A percentile compares a stretch with the other conserved stretches of the same genome.
phyloP scores from a whole-genome alignment of 1,140 invertebrate species.

The Campoletis sonorensis region DNA sequence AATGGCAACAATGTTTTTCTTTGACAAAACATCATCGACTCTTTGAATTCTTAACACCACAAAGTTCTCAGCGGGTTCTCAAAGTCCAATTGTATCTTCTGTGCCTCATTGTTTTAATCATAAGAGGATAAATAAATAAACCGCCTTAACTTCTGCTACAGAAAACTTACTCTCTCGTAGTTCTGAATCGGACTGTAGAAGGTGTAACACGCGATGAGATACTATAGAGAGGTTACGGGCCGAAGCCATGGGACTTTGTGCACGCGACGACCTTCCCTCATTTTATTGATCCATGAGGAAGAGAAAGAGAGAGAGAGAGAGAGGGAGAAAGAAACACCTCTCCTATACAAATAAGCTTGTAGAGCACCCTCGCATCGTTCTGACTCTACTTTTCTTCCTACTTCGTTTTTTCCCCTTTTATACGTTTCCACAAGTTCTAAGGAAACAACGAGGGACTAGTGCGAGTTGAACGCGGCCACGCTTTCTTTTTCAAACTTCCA shows the following conservation, averaged over 20 bases:
- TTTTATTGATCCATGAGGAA: conserved; percentile 71
- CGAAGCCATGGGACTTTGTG: conserved; percentile 64
- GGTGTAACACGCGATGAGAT: conserved; percentile 43
- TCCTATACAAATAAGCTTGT: conserved; percentile 71
- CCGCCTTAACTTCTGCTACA: neutral
- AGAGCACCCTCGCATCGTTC: conserved; percentile 58
- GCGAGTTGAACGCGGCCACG: neutral
- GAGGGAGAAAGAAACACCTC: too few species aligned
- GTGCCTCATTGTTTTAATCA: too few species aligned
- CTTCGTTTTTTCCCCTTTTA: conserved; percentile 15
- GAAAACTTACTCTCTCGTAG: neutral
- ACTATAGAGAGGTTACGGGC: conserved; percentile 44
- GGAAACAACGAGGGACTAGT: neutral
- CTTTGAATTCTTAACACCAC: neutral
- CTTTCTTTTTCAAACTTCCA: neutral
- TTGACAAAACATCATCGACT: too few species aligned
- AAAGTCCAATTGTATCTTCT: too few species aligned
- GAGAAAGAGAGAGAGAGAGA: conserved; percentile 9
- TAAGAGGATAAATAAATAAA: neutral
- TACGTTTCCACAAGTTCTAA: conserved; percentile 28
- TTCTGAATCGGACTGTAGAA: conserved; percentile 39
- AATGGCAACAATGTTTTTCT: too few species aligned
- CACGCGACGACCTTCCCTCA: conserved; percentile 73
- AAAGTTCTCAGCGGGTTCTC: too few species aligned
- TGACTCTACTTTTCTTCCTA: conserved; percentile 56